Percentiles rank a stretch among this genome's conserved stretches.
phyloP scores from a whole-genome alignment of 2,797 vertebrate genomes.

The Pangasius krempfi region DNA sequence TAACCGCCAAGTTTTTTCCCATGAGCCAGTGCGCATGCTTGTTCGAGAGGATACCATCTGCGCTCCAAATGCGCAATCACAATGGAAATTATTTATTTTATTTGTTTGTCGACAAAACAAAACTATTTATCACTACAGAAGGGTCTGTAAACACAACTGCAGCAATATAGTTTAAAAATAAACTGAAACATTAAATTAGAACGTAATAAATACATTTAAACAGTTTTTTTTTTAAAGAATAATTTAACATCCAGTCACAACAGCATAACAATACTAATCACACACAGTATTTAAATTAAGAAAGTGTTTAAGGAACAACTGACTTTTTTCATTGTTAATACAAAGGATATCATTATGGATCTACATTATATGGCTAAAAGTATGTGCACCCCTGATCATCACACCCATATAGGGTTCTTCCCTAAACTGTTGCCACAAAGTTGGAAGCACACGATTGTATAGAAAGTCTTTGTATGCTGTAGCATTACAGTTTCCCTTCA shows the following conservation, averaged over 20 bases:
- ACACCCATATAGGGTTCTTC: neutral
- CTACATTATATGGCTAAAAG: neutral
- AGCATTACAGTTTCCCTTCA: too few relatives aligned
- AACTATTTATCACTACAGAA: neutral
- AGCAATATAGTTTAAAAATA: too few relatives aligned
- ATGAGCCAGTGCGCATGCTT: constrained; percentile 16
- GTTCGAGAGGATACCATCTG: neutral
- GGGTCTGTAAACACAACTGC: neutral
- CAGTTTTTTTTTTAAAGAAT: neutral
- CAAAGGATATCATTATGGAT: neutral
- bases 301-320: too few relatives aligned
- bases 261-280: neutral
- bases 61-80: constrained; percentile 13
- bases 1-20: constrained; percentile 7
- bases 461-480: too few relatives aligned
- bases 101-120: neutral
- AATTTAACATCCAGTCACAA: neutral
- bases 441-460: neutral
- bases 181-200: neutral
- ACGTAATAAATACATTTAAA: neutral
- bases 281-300: neutral
- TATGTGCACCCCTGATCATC: neutral
- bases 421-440: neutral
- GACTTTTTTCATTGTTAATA: neutral
- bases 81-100: neutral